These are phyloP conservation scores for Xylocopa sonorina DNA, from an alignment of 1,140 invertebrate genomes.

Conservation along the genomic window DNA sequence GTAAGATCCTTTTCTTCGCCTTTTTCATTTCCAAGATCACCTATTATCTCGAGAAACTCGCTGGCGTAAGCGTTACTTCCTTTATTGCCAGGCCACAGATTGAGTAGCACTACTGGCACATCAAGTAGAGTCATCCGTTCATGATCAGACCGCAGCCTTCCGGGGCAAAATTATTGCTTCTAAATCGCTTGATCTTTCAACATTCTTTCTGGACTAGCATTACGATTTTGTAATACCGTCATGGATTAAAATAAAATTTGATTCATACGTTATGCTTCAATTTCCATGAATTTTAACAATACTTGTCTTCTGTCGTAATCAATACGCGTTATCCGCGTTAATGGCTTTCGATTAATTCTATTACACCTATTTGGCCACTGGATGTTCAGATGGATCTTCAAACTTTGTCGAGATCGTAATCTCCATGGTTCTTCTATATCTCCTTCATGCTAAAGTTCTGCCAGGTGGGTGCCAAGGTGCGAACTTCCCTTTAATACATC, in stretches of 20 bases:
- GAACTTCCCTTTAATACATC: background rate
- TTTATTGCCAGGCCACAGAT: slow-evolving; percentile 60
- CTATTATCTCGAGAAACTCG: slow-evolving; percentile 52
- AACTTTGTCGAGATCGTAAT: background rate
- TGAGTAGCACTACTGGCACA: slow-evolving; percentile 60
- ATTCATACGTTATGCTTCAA: background rate
- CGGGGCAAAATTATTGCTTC: background rate
- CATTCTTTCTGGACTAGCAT: too few relatives aligned
- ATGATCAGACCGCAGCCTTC: slow-evolving; percentile 28
- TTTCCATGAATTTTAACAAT: background rate
- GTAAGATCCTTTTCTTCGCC: slow-evolving; percentile 4
- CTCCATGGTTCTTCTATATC: background rate
- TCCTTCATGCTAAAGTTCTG: slow-evolving; percentile 16
- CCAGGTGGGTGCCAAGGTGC: background rate
- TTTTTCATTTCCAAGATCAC: slow-evolving; percentile 56
- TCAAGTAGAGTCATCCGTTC: slow-evolving; percentile 58
- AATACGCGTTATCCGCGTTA: background rate
- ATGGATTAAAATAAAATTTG: too few relatives aligned
- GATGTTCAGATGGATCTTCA: background rate
- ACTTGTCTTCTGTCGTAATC: background rate
- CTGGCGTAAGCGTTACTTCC: slow-evolving; percentile 62
- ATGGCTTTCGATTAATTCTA: background rate
- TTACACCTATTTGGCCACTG: background rate
- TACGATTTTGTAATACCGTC: too few relatives aligned
- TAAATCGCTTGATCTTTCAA: background rate